Percentiles rank a stretch among this genome's conserved stretches.
These are phyloP conservation scores for Parasteatoda lunata DNA, from an alignment of 2,888 invertebrate species.

Conservation along the genomic window DNA sequence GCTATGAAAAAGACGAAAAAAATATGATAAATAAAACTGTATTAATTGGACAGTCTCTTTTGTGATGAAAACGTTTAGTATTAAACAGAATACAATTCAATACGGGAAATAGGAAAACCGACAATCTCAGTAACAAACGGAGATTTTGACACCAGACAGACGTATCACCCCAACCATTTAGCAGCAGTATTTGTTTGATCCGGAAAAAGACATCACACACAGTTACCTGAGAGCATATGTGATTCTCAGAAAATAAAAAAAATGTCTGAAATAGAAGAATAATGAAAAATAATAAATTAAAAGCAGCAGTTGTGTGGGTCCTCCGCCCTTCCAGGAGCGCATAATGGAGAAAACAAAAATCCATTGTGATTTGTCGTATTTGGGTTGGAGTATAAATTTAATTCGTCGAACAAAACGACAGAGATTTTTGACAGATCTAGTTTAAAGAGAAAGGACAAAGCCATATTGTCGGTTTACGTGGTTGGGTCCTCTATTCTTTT, in stretches of 20 bases:
- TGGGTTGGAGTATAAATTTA: conserved; percentile 66
- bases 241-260: conserved; percentile 42
- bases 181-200: background rate
- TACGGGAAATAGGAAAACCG: background rate
- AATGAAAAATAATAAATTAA: background rate
- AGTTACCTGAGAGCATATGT: conserved; percentile 55
- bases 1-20: too few relatives aligned
- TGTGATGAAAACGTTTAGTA: too few relatives aligned
- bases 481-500: conserved; percentile 35
- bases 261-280: conserved; percentile 21
- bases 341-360: conserved; percentile 44
- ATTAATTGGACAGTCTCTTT: too few relatives aligned
- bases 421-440: conserved; percentile 65
- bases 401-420: conserved; percentile 56
- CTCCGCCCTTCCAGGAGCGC: conserved; percentile 28
- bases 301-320: background rate
- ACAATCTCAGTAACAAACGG: background rate
- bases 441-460: conserved; percentile 61
- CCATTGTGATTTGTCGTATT: conserved; percentile 57
- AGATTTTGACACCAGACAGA: background rate
- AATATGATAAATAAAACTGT: too few relatives aligned
- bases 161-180: background rate
- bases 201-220: conserved; percentile 16
- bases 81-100: background rate
- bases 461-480: conserved; percentile 35